Conservation (phyloP, 2,113 vertebrate species). For the Parotia lawesii region DNA sequence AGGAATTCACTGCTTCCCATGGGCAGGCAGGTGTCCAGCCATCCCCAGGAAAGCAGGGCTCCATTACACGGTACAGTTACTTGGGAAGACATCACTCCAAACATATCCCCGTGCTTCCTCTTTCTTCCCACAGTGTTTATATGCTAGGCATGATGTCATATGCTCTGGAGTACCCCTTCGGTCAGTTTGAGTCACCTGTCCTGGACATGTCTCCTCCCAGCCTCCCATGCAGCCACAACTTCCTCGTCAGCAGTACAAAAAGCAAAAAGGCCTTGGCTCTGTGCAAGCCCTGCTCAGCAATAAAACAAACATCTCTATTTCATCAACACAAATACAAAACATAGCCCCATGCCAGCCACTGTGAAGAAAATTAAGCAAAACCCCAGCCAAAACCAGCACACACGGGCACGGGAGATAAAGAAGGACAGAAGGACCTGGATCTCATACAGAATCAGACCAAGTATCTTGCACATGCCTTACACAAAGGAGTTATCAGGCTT, state of each 20-base stretch:
- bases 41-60: not conserved
- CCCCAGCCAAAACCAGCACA: not conserved
- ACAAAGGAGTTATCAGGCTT: not conserved
- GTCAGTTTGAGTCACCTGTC: not conserved
- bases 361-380: not conserved
- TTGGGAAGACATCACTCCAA: not conserved
- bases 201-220: not conserved
- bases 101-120: not conserved
- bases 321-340: not conserved
- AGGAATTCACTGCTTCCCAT: not conserved
- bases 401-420: not conserved
- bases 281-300: not conserved
- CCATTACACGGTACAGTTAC: not conserved
- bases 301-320: not conserved
- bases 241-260: accelerated
- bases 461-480: not conserved
- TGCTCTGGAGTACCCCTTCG: not conserved
- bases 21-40: not conserved
- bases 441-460: not conserved
- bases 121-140: not conserved
- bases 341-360: not conserved
- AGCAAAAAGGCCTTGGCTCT: not conserved
- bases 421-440: not conserved
- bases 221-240: not conserved
- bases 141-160: not conserved